Conservation (phyloP, 2,113 vertebrate genomes). For the Syngnathus typhle region DNA sequence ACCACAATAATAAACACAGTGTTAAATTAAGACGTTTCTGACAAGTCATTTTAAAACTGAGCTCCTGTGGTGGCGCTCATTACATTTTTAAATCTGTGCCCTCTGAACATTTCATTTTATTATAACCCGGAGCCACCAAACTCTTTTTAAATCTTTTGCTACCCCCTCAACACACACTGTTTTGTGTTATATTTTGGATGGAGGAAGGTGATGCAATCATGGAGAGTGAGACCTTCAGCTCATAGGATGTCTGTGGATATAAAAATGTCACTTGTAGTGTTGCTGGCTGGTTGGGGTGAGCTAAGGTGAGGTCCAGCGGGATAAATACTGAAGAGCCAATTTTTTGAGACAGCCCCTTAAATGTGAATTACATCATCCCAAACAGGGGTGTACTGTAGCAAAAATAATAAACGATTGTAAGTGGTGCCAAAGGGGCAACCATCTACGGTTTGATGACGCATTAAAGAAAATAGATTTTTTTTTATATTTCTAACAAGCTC, state of each 20-base stretch:
- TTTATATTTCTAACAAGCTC: slow-evolving; percentile 22
- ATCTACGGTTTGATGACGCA: slow-evolving; percentile 12
- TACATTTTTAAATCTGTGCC: no score
- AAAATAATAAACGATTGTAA: slow-evolving; percentile 3
- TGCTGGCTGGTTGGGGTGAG: not conserved
- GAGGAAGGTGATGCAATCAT: not conserved
- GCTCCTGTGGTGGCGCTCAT: no score
- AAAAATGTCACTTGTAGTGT: slow-evolving; percentile 20
- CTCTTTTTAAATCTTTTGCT: not conserved
- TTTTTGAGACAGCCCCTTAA: not conserved
- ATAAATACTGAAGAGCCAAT: not conserved
- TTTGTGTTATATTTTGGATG: slow-evolving; percentile 31
- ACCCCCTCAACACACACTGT: not conserved
- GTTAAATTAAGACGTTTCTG: no score
- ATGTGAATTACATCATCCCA: slow-evolving; percentile 5
- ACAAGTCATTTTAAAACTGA: no score
- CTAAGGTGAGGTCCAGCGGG: not conserved
- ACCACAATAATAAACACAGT: not conserved
- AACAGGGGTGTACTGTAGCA: not conserved
- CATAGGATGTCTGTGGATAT: slow-evolving; percentile 3
- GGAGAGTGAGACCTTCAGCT: slow-evolving; percentile 12
- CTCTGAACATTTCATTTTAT: not conserved
- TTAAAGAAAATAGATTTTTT: slow-evolving; percentile 1
- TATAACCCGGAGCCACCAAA: not conserved
- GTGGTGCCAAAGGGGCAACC: not conserved